Evolutionary conservation across 2,797 vertebrate genomes (phyloP).

Genomic region (Hemitrygon akajei): DNA sequence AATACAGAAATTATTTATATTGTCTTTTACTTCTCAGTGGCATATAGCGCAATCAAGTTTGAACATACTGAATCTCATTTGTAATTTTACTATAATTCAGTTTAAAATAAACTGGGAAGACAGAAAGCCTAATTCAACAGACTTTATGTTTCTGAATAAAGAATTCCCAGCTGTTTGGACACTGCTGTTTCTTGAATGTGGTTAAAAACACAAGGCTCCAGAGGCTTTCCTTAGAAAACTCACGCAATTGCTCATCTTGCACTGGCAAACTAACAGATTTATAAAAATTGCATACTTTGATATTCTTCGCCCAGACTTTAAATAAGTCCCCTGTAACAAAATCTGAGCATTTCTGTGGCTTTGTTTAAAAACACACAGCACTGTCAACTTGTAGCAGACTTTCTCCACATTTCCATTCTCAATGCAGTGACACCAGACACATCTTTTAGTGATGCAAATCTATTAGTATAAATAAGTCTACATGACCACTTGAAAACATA

Average conservation of each 20-base stretch:
- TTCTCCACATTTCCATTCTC: neutral
- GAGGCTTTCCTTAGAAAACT: no score
- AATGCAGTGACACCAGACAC: neutral
- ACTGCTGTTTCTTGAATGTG: neutral
- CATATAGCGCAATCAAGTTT: neutral
- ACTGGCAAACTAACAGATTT: neutral
- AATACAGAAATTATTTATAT: neutral
- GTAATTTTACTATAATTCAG: neutral
- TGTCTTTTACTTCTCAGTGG: neutral
- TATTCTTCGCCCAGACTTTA: neutral
- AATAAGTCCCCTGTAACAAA: neutral
- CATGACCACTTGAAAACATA: neutral
- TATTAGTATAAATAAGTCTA: neutral
- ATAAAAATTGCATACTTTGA: neutral
- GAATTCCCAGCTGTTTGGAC: neutral
- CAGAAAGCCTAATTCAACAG: neutral
- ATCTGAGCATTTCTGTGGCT: neutral
- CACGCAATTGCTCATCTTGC: neutral
- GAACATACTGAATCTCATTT: neutral
- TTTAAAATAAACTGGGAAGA: neutral
- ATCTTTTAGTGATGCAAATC: neutral
- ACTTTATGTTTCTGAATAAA: neutral
- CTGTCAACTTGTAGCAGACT: neutral
- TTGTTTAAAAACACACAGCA: neutral
- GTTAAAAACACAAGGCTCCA: neutral